Base-by-base conservation (phyloP, 2,113 vertebrate species). In the Nematolebias whitei region DNA sequence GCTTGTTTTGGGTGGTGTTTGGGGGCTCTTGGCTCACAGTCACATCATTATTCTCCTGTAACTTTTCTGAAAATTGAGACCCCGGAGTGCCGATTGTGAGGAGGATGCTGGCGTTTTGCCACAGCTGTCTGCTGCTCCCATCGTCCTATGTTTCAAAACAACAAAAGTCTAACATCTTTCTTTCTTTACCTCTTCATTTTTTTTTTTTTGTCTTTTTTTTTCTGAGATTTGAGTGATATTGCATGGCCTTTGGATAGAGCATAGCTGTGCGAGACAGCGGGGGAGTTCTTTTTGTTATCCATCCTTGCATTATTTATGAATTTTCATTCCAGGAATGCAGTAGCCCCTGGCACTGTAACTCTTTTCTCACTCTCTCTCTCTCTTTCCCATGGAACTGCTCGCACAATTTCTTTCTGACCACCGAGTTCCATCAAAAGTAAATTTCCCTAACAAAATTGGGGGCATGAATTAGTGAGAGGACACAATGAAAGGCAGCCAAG, bases 301-400 rank as follows among this genome's bases (percentile, higher is more conserved):
- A 79, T 65, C 60, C 66, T 50, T 92, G 90, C 89, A 92, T 91
- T 92, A 92, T 92, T 92, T 90, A 91, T 89, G 77, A 88, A 85
- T 87, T 87, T 90, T 92, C 88, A 90, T 90, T 91, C 89, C 89
- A 90, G 86, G 89, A 90, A 89, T 86, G 79, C 86, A 83, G 79
- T 82, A 80, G 89, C 89, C 88, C 70, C 79, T 87, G 90, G 91
- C 91, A 82, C 83, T 77, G 78, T 74, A 81, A 66, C 63, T 79
- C 52, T 80, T 87, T 79, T 76, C 78, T 29, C 26, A 7, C 32
- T 35, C 32, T 35, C 32, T 10, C 32, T 35, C 32, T 2, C 32
- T 35, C 32, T 10, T 86, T 86, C 76, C 74, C 79, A 68, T 87
- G 79, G 82, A 87, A 80, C 79, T 22, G 44, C 81, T 83, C 72